phyloP scores from a whole-genome alignment of 2,888 invertebrate species.

The Xiphydria camelus region DNA sequence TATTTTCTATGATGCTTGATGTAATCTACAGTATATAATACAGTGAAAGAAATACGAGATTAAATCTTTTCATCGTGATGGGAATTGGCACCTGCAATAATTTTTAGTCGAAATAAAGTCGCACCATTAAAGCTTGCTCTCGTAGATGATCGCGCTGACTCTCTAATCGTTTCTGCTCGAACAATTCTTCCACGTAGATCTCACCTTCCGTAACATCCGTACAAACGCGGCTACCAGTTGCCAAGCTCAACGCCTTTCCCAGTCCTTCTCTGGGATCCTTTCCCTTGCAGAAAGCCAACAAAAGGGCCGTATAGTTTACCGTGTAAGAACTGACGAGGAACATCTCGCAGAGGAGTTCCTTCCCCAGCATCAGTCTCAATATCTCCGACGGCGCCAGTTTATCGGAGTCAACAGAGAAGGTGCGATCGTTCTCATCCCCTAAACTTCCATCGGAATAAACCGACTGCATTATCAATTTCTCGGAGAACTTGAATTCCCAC shows the following conservation, averaged over 20 bases:
- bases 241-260: constrained; percentile 63
- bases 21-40: not conserved
- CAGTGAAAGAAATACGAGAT: not conserved
- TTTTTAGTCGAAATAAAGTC: too few relatives aligned
- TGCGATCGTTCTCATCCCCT: not conserved
- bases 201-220: constrained; percentile 59
- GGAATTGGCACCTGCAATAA: too few relatives aligned
- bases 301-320: constrained; percentile 67
- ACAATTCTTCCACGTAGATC: constrained; percentile 57
- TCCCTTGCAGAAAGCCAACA: constrained; percentile 68
- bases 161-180: constrained; percentile 33
- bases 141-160: constrained; percentile 7
- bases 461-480: not conserved
- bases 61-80: not conserved
- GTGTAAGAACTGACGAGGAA: constrained; percentile 59
- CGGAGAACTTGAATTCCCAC: not conserved
- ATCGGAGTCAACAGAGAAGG: not conserved
- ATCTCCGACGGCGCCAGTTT: constrained; percentile 26
- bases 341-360: constrained; percentile 64
- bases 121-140: constrained; percentile 19
- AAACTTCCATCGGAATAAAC: constrained; percentile 40
- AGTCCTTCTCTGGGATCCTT: constrained; percentile 62
- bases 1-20: not conserved
- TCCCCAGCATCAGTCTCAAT: constrained; percentile 57
- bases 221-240: constrained; percentile 63